Evolutionary conservation across 1,140 invertebrate genomes (phyloP).

Genomic region (Sycobia sp.): DNA sequence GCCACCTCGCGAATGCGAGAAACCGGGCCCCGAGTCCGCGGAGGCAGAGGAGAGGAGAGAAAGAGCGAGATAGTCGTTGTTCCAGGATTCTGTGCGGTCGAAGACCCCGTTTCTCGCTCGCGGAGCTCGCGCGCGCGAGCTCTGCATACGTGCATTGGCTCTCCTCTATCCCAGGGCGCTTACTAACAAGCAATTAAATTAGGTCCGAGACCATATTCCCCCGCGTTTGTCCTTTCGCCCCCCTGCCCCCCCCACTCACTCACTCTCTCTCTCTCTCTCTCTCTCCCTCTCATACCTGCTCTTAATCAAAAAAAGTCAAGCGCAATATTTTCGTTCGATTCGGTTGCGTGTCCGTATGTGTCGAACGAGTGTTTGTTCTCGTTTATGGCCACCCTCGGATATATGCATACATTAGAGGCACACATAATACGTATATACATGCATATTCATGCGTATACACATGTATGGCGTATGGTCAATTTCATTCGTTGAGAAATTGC

Average conservation of each 20-base stretch:
- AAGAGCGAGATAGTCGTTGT: slow-evolving; percentile 1
- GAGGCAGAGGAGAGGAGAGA: background rate
- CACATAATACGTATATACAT: too few species aligned
- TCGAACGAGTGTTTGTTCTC: too few species aligned
- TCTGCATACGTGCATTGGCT: too few species aligned
- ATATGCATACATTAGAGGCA: too few species aligned
- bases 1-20: slow-evolving; percentile 20
- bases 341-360: too few species aligned
- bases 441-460: too few species aligned
- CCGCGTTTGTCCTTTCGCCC: too few species aligned
- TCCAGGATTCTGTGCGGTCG: slow-evolving; percentile 28
- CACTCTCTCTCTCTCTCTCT: slow-evolving; percentile 27
- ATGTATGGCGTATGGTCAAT: too few species aligned
- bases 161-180: slow-evolving; percentile 39
- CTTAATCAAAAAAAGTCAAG: slow-evolving; percentile 7
- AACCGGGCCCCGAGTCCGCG: slow-evolving; percentile 15
- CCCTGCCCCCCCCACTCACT: too few species aligned
- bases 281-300: background rate
- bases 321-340: too few species aligned
- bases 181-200: slow-evolving; percentile 51
- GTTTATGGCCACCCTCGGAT: too few species aligned
- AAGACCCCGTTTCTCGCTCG: slow-evolving; percentile 17
- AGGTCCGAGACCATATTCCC: slow-evolving; percentile 37
- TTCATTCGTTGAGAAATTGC: too few species aligned
- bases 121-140: slow-evolving; percentile 5